These are phyloP conservation scores for Aphidoletes aphidimyza DNA, from an alignment of 2,888 invertebrate genomes.

Conservation along the genomic window DNA sequence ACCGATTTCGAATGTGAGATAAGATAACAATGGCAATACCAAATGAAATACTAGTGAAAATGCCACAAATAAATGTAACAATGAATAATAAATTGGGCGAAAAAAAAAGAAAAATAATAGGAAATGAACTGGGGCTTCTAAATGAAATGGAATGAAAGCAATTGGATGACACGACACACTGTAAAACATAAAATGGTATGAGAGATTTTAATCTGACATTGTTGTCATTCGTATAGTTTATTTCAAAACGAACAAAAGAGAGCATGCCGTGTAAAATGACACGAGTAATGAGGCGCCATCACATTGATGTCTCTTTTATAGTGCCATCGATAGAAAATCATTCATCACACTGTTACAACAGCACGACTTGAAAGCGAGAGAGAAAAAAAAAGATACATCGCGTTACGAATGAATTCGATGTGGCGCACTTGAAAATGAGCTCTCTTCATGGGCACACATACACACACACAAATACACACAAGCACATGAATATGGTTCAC, in stretches of 20 bases:
- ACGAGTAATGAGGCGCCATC: conserved; percentile 44
- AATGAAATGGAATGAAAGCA: not conserved
- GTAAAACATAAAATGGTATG: not conserved
- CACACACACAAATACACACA: too few species aligned
- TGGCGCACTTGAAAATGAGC: not conserved
- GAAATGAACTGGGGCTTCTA: not conserved
- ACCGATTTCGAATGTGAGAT: not conserved
- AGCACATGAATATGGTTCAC: not conserved
- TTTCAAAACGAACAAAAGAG: not conserved
- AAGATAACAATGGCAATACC: conserved; percentile 30
- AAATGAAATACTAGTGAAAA: conserved; percentile 7
- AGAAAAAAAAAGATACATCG: not conserved
- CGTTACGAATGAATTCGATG: not conserved
- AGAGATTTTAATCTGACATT: conserved; percentile 20
- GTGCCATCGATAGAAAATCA: not conserved
- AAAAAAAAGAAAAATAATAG: not conserved
- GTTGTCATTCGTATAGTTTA: conserved; percentile 36
- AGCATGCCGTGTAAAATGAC: conserved; percentile 14
- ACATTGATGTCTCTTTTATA: conserved; percentile 7
- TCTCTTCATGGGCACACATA: not conserved
- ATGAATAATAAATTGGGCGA: not conserved
- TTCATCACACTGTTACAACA: conserved; percentile 3
- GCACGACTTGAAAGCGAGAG: not conserved
- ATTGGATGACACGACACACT: not conserved
- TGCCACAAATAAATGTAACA: not conserved